phyloP scores from a whole-genome alignment of 2,113 vertebrate genomes.

The Corythoichthys intestinalis region DNA sequence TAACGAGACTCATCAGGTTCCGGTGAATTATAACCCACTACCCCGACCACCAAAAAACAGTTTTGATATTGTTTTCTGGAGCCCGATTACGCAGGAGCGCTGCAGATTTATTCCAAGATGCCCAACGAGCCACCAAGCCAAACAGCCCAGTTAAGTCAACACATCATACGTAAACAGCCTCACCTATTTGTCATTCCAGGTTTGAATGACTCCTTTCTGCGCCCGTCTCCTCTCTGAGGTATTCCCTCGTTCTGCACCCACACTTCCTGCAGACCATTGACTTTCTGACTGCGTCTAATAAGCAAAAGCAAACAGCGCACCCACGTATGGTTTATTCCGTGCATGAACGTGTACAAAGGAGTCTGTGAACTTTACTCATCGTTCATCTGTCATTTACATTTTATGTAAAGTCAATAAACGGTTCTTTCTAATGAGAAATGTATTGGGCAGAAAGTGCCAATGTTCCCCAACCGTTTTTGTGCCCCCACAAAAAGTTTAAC shows the following conservation, averaged over 20 bases:
- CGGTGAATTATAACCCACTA: conserved; percentile 59
- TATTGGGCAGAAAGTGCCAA: conserved; percentile 38
- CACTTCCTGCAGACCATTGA: conserved; percentile 78
- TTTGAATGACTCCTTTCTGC: conserved; percentile 77
- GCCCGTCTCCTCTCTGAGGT: conserved; percentile 70
- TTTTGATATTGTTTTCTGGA: conserved; percentile 69
- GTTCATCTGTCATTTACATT: conserved; percentile 76
- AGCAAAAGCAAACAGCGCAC: conserved; percentile 71
- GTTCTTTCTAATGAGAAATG: conserved; percentile 60
- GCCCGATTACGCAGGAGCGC: conserved; percentile 63
- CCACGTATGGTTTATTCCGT: conserved; percentile 68
- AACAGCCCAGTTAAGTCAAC: conserved; percentile 73
- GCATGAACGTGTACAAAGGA: conserved; percentile 38
- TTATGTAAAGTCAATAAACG: conserved; percentile 74
- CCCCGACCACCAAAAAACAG: conserved; percentile 42
- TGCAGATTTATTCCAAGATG: conserved; percentile 76
- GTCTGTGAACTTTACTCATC: conserved; percentile 46
- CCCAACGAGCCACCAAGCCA: conserved; percentile 73
- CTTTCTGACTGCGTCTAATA: conserved; percentile 75
- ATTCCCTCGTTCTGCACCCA: conserved; percentile 75
- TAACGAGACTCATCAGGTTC: conserved; percentile 64
- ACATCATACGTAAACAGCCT: conserved; percentile 72
- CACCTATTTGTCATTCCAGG: conserved; percentile 75
- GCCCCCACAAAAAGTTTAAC: background rate
- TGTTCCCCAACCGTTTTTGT: background rate